phyloP scores from a whole-genome alignment of 37 sponge, comb jelly and placozoan species.

The Eunapius fragilis region DNA sequence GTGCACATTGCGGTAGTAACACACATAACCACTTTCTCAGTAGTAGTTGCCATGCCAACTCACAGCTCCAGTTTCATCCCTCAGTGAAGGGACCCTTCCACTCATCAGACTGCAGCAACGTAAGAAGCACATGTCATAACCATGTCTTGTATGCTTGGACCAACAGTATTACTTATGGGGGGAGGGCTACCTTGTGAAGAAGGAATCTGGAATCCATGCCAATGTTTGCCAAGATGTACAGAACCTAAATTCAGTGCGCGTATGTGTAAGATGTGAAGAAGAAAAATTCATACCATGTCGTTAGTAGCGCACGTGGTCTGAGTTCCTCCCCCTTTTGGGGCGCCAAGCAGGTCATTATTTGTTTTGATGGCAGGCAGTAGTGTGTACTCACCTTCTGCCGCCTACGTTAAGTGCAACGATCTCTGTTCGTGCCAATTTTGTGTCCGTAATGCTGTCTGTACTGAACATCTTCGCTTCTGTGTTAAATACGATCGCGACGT shows the following conservation, averaged over 20 bases:
- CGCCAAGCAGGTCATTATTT: neutral
- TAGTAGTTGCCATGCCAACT: conserved; percentile 6
- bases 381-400: conserved; percentile 58
- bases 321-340: neutral
- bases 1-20: too few species aligned
- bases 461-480: neutral
- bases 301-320: neutral
- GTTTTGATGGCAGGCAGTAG: neutral
- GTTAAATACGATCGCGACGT: neutral
- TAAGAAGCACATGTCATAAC: neutral
- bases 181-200: conserved; percentile 89
- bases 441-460: neutral
- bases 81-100: conserved; percentile 90
- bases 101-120: conserved; percentile 76
- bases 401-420: conserved; percentile 94
- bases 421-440: conserved; percentile 33
- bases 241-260: conserved; percentile 52
- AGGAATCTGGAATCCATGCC: conserved; percentile 93
- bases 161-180: too few species aligned
- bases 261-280: neutral
- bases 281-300: neutral
- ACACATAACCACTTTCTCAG: too few species aligned
- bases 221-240: conserved; percentile 90
- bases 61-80: conserved; percentile 93
- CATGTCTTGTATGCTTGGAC: neutral